phyloP scores from a whole-genome alignment of 2,888 invertebrate genomes.

The Drosophila quinaria region DNA sequence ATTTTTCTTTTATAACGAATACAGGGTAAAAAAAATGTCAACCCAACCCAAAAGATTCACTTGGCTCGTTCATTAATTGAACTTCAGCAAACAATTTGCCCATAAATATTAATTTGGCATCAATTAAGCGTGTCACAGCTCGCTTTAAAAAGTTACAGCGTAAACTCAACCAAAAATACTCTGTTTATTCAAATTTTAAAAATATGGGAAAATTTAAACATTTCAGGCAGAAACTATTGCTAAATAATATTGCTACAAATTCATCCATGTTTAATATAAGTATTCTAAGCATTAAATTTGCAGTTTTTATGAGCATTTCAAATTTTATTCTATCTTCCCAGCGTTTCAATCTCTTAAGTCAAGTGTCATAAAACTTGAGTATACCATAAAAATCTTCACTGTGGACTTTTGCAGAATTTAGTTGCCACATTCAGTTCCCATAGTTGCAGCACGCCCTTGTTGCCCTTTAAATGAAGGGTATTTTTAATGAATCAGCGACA shows the following conservation, averaged over 20 bases:
- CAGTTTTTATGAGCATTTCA: too few species aligned
- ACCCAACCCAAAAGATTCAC: slow-evolving; percentile 9
- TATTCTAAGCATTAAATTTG: too few species aligned
- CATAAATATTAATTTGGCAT: slow-evolving; percentile 74
- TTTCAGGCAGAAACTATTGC: too few species aligned
- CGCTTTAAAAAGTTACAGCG: not conserved
- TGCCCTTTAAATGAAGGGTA: slow-evolving; percentile 18
- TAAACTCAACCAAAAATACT: slow-evolving; percentile 14
- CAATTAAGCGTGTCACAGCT: slow-evolving; percentile 50
- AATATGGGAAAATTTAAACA: too few species aligned
- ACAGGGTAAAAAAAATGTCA: slow-evolving; percentile 14
- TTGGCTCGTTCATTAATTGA: slow-evolving; percentile 63
- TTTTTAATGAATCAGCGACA: slow-evolving; percentile 34
- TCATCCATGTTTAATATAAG: too few species aligned
- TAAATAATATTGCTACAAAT: too few species aligned
- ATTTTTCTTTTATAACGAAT: too few species aligned
- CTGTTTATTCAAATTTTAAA: slow-evolving; percentile 6
- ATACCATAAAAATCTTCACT: slow-evolving; percentile 4
- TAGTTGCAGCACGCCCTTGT: not conserved
- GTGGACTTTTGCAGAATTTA: not conserved
- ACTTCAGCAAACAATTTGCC: slow-evolving; percentile 46
- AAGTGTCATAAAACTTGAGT: slow-evolving; percentile 11
- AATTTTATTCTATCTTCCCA: not conserved
- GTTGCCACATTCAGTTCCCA: not conserved
- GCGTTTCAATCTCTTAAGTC: not conserved